Base-by-base conservation (phyloP, 2,888 invertebrate species). In the Adelphocoris suturalis region DNA sequence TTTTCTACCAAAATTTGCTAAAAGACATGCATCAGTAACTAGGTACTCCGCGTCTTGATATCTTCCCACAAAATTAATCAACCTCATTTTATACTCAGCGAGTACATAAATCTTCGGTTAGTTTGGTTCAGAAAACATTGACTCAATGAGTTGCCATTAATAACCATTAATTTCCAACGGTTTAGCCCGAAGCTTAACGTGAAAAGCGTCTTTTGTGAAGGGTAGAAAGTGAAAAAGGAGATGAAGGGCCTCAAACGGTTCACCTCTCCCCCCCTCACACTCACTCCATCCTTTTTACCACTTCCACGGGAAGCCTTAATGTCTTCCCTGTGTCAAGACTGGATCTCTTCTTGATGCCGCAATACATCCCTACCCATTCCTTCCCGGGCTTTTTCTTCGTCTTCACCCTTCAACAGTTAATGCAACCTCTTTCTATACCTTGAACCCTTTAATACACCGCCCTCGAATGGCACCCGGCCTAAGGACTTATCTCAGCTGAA, bases 211-310 rank as follows among this genome's bases (percentile, higher is more conserved):
- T 68, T 68, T 68, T 68, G 68, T 68, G 27, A 68, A 68, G 68
- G 68, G 68, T 68, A 68, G 68, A 23, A 68, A 68, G 68, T 68
- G 68, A 68, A 68, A 68, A 68, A 68, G 68, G 68, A 68, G 68
- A 68, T 23, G 68, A 68, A 23, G 61, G 7, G 27, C 68, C 23
- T n/a, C 68, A 68, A 68, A 23, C 68, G 23, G 68, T 68, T 68
- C 68, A 68, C 68, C 68, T 23, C 68, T 23, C 68, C 68, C 9
- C 19, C 68, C 0, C 61, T n/a, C n/a, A 0, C 61, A 19, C 19
- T 19, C 19, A 0, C 16, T n/a, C 57, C 57, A 57, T n/a, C 52
- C 52, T 52, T 52, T 11, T 11, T 52, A 14, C 52, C 16, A n/a
- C 57, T n/a, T 57, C n/a, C 27, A 19, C 23, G 16, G 52, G 23